A percentile compares a stretch with the other conserved stretches of the same genome.
phyloP scores from a whole-genome alignment of 2,113 vertebrate species.

The Cairina moschata region DNA sequence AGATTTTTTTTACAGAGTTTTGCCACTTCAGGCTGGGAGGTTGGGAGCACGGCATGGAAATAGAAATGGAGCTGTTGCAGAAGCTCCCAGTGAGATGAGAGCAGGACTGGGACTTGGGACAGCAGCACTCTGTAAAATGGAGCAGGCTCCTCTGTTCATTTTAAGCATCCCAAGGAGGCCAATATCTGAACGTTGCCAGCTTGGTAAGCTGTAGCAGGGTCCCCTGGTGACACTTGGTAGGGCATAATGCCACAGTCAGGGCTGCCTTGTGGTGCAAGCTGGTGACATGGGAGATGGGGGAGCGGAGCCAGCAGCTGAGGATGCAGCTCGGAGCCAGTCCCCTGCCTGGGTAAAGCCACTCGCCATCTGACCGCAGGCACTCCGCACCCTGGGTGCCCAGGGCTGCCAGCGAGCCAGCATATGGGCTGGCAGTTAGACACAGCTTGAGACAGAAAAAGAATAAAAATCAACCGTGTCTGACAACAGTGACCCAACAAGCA shows the following conservation, averaged over 20 bases:
- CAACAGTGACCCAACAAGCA: background rate
- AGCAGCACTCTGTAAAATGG: background rate
- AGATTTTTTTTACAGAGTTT: background rate
- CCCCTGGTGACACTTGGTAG: background rate
- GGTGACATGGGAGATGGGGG: background rate
- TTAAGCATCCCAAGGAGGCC: background rate
- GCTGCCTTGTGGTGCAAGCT: background rate
- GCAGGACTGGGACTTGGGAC: background rate
- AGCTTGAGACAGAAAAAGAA: background rate
- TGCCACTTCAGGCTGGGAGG: background rate
- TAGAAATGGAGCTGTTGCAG: background rate
- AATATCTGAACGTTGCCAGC: background rate
- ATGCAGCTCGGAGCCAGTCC: slow-evolving; percentile 27
- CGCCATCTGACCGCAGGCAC: background rate
- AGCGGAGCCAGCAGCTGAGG: background rate
- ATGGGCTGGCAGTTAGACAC: background rate
- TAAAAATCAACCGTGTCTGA: background rate
- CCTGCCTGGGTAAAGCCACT: background rate
- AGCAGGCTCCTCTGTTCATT: background rate
- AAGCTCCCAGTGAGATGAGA: background rate
- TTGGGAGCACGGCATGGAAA: background rate
- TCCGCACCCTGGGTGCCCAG: rapidly evolving
- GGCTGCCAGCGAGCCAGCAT: background rate
- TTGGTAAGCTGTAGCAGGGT: background rate
- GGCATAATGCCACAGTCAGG: background rate